Evolutionary conservation across 2,797 vertebrate species (phyloP).

Genomic region (Spondyliosoma cantharus): DNA sequence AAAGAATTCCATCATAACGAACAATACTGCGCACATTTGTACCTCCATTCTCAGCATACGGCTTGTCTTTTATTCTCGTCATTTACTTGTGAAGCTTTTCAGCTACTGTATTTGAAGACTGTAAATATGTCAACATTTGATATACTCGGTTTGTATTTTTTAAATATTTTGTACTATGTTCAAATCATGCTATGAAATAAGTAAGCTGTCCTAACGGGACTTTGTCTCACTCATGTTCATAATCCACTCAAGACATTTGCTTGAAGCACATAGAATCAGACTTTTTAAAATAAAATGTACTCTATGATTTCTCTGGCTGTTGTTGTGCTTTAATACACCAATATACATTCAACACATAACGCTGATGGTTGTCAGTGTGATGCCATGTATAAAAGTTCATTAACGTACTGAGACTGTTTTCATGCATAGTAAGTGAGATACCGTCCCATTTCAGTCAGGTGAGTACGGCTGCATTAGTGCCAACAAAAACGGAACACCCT

Average conservation of each 20-base stretch:
- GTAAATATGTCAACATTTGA: conserved; percentile 82
- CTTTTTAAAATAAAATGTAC: conserved; percentile 75
- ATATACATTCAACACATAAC: neutral
- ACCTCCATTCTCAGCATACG: conserved; percentile 36
- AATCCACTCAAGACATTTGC: conserved; percentile 61
- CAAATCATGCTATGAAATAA: conserved; percentile 66
- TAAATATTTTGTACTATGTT: conserved; percentile 85
- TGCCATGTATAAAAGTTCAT: neutral
- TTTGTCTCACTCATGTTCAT: conserved; percentile 56
- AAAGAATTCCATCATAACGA: conserved; percentile 20
- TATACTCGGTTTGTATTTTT: conserved; percentile 81
- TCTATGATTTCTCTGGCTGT: conserved; percentile 9
- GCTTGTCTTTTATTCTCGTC: conserved; percentile 27
- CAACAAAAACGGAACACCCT: neutral
- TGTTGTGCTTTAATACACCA: neutral
- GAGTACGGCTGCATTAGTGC: neutral
- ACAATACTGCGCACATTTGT: conserved; percentile 43
- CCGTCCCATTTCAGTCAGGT: neutral
- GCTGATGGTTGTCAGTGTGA: neutral
- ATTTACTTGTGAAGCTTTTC: conserved; percentile 55
- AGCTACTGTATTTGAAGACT: conserved; percentile 73
- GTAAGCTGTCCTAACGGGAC: conserved; percentile 55
- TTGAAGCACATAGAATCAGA: conserved; percentile 60
- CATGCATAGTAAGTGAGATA: neutral
- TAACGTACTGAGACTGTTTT: neutral